Conservation (phyloP, 2,888 invertebrate genomes). For the Oxyteleia sp. region DNA sequence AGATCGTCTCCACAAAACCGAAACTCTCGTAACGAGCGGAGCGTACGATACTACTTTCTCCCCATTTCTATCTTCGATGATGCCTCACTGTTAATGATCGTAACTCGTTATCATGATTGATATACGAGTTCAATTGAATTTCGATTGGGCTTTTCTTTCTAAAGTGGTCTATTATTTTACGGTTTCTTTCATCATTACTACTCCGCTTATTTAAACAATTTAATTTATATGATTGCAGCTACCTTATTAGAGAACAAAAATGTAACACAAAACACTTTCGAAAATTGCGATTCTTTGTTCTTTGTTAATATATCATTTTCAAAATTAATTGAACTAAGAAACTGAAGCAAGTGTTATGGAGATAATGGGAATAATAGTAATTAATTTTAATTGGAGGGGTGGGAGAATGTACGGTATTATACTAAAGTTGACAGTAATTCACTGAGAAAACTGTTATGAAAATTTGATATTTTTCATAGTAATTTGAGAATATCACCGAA, state of each 20-base stretch:
- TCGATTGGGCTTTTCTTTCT: constrained; percentile 45
- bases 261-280: neutral
- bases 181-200: constrained; percentile 40
- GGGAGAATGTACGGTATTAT: too few relatives aligned
- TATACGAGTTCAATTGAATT: constrained; percentile 52
- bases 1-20: constrained; percentile 10
- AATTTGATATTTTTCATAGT: too few relatives aligned
- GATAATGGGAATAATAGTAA: too few relatives aligned
- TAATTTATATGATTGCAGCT: constrained; percentile 14
- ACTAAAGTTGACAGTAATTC: too few relatives aligned
- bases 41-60: constrained; percentile 65
- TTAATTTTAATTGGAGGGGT: too few relatives aligned
- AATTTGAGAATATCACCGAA: too few relatives aligned
- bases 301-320: too few relatives aligned
- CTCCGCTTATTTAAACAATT: constrained; percentile 19
- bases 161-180: constrained; percentile 31
- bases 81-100: constrained; percentile 63
- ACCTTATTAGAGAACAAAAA: neutral
- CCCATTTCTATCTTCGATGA: constrained; percentile 66
- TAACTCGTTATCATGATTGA: constrained; percentile 59
- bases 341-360: too few relatives aligned
- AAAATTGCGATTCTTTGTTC: neutral
- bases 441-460: too few relatives aligned
- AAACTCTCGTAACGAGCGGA: constrained; percentile 26
- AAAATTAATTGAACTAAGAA: too few relatives aligned